Conservation (phyloP, 2,888 invertebrate genomes). For the Heliconius erato region DNA sequence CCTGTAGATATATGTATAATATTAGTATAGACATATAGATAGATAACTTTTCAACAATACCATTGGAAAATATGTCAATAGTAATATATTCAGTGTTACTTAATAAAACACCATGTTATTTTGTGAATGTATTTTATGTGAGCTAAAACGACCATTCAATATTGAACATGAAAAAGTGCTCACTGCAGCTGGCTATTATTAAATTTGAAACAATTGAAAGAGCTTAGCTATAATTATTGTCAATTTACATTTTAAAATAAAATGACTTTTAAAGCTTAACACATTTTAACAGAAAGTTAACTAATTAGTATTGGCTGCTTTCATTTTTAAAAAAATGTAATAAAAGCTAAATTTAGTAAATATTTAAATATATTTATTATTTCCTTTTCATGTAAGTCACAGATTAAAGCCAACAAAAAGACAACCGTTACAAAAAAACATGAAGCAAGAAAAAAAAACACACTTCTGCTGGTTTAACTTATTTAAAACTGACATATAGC, state of each 20-base stretch:
- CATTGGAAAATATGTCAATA: not conserved
- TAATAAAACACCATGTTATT: constrained; percentile 1
- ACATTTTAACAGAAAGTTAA: not conserved
- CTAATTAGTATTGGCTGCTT: not conserved
- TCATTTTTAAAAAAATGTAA: not conserved
- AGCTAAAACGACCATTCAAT: constrained; percentile 14
- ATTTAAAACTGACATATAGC: not conserved
- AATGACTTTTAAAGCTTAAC: not conserved
- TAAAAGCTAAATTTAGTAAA: no score
- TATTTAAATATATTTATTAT: no score
- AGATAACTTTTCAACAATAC: not conserved
- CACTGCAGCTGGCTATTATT: constrained; percentile 11
- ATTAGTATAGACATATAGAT: no score
- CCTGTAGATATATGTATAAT: no score
- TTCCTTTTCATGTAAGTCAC: not conserved
- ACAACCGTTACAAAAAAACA: not conserved
- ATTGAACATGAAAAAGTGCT: constrained; percentile 11
- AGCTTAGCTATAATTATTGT: constrained; percentile 15
- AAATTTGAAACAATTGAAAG: constrained; percentile 17
- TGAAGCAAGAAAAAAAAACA: not conserved
- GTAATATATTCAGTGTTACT: not conserved
- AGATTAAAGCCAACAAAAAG: not conserved
- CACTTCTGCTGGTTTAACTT: not conserved
- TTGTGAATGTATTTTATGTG: constrained; percentile 10
- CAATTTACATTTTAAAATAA: not conserved